phyloP scores from a whole-genome alignment of 1,140 invertebrate species.

The Hirudo medicinalis region DNA sequence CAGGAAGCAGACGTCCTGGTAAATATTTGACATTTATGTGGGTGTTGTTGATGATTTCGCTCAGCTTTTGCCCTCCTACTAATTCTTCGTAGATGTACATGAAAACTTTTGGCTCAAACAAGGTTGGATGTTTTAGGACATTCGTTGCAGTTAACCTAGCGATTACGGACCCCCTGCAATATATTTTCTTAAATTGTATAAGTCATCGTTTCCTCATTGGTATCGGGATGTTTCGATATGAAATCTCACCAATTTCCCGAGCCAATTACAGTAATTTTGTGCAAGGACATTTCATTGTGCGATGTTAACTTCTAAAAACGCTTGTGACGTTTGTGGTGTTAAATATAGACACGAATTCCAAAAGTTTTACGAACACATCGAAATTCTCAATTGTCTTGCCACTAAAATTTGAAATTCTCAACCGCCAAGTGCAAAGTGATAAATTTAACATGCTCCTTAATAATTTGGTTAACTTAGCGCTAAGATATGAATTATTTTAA shows the following conservation, averaged over 20 bases:
- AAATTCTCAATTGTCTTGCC: no score
- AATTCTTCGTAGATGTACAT: constrained; percentile 99
- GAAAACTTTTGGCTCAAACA: constrained; percentile 50
- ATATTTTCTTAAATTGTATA: no score
- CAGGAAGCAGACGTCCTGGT: constrained; percentile 75
- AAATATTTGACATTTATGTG: constrained; percentile 99
- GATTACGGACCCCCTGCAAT: constrained; percentile 88
- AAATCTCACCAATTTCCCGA: constrained; percentile 1
- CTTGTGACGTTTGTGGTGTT: no score
- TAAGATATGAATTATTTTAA: no score
- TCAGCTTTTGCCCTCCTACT: constrained; percentile 82
- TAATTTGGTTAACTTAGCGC: no score
- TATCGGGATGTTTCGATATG: background rate
- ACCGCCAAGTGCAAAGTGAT: no score
- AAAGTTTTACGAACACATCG: no score
- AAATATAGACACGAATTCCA: no score
- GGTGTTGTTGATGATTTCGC: constrained; percentile 92
- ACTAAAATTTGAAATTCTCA: no score
- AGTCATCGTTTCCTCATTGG: background rate
- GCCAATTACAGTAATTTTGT: background rate
- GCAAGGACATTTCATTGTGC: background rate
- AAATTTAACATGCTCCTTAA: no score
- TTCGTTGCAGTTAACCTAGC: constrained; percentile 92
- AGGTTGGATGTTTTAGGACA: constrained; percentile 47
- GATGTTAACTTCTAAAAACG: no score